Evolutionary conservation across 2,113 vertebrate genomes (phyloP).

Genomic region (Petrocephalus zakoni): DNA sequence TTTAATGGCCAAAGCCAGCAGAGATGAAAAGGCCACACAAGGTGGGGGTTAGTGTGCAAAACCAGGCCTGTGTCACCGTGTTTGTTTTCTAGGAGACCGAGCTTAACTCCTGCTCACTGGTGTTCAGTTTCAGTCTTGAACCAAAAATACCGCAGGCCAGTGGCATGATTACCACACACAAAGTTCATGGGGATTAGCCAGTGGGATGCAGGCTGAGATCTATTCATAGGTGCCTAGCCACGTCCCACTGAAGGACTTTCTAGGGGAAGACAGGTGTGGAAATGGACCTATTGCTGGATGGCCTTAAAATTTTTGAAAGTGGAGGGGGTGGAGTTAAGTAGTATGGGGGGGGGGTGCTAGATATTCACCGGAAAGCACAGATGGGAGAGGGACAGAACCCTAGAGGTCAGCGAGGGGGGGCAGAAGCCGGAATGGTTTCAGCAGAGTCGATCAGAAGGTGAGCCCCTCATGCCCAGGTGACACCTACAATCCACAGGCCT

Average conservation of each 20-base stretch:
- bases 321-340: not conserved
- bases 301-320: not conserved
- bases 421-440: not conserved
- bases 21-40: not conserved
- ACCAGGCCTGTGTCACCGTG: not conserved
- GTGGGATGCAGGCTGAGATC: not conserved
- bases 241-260: constrained; percentile 1
- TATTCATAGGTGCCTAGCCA: constrained; percentile 11
- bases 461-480: not conserved
- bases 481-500: too few species aligned
- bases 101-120: not conserved
- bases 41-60: not conserved
- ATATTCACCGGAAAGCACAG: not conserved
- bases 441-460: not conserved
- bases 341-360: not conserved
- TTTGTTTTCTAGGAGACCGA: constrained; percentile 18
- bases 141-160: constrained; percentile 15
- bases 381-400: not conserved
- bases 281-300: not conserved
- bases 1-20: constrained; percentile 12
- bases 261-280: constrained; percentile 15
- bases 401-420: not conserved
- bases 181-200: constrained; percentile 21
- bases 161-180: not conserved
- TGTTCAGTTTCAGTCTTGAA: constrained; percentile 20